A percentile compares a stretch with the other conserved stretches of the same genome.
These are phyloP conservation scores for Cylindroiulus punctatus DNA, from an alignment of 2,888 invertebrate genomes.

Conservation along the genomic window DNA sequence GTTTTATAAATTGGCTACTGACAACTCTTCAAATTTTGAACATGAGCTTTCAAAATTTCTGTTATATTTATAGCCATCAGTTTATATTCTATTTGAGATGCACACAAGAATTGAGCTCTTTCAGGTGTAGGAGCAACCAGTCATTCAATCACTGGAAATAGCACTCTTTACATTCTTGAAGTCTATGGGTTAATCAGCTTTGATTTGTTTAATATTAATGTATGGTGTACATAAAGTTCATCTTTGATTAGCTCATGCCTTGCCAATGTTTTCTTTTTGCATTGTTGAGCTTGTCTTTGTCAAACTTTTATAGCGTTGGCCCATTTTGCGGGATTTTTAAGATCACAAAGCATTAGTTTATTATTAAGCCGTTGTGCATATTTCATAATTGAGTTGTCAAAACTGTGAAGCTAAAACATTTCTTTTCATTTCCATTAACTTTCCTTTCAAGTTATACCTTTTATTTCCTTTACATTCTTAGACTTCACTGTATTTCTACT, in stretches of 20 bases:
- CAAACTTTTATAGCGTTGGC: constrained; percentile 29
- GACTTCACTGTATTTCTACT: background rate
- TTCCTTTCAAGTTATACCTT: background rate
- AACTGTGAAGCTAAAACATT: background rate
- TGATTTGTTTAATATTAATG: background rate
- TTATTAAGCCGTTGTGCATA: background rate
- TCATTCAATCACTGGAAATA: background rate
- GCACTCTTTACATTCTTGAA: constrained; percentile 12
- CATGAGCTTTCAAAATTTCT: background rate
- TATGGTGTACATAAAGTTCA: constrained; percentile 42
- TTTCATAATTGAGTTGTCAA: constrained; percentile 17
- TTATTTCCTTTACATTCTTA: background rate
- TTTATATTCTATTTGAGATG: background rate
- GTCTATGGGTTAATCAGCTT: background rate
- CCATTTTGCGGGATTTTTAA: constrained; percentile 23
- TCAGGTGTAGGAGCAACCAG: background rate
- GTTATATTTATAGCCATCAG: background rate
- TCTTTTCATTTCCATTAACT: background rate
- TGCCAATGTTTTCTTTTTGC: constrained; percentile 1
- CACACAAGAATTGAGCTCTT: background rate
- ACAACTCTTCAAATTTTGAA: constrained; percentile 15
- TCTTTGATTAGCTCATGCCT: constrained; percentile 20
- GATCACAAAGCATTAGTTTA: background rate
- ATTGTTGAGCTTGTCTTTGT: constrained; percentile 1
- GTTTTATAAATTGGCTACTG: constrained; percentile 4